Percentiles rank a stretch among this genome's conserved stretches.
Evolutionary conservation across 2,797 vertebrate species (phyloP).

Genomic region (Sebastes oblongus): DNA sequence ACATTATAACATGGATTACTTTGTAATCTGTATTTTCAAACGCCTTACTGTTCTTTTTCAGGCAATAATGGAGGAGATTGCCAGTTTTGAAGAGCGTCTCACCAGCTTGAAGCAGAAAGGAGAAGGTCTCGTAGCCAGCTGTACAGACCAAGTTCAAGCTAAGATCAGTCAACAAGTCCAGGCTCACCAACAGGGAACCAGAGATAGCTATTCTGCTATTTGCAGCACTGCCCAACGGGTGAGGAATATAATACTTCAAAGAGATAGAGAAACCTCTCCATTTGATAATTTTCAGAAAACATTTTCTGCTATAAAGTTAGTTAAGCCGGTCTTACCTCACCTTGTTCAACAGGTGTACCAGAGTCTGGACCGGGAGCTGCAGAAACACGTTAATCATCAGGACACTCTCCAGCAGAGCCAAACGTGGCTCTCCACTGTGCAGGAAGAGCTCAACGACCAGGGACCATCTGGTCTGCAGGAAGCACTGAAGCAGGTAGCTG

Average conservation of each 20-base stretch:
- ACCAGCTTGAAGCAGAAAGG: conserved; percentile 88
- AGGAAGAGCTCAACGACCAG: conserved; percentile 85
- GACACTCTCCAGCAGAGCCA: conserved; percentile 95
- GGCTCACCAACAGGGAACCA: conserved; percentile 90
- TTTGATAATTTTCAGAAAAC: not conserved
- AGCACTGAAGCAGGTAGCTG: conserved; percentile 89
- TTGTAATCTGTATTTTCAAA: not conserved
- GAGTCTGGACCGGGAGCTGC: conserved; percentile 94
- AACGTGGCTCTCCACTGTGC: conserved; percentile 89
- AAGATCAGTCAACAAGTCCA: conserved; percentile 91
- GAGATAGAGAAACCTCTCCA: not conserved
- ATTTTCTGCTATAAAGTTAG: not conserved
- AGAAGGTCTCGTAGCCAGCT: conserved; percentile 86
- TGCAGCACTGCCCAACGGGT: conserved; percentile 97
- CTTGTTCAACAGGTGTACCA: conserved; percentile 87
- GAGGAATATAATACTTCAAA: conserved; percentile 54
- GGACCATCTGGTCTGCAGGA: conserved; percentile 89
- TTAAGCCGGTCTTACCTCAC: not conserved
- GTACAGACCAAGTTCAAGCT: conserved; percentile 88
- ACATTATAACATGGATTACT: not conserved
- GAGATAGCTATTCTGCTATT: conserved; percentile 95
- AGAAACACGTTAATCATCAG: conserved; percentile 93
- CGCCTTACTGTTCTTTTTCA: conserved; percentile 50
- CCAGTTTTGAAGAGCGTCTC: conserved; percentile 93
- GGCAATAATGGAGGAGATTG: conserved; percentile 98